Percentiles rank a stretch among this genome's conserved stretches.
Conservation (phyloP, 2,888 invertebrate genomes). For the Eumacrocentrus americanus region DNA sequence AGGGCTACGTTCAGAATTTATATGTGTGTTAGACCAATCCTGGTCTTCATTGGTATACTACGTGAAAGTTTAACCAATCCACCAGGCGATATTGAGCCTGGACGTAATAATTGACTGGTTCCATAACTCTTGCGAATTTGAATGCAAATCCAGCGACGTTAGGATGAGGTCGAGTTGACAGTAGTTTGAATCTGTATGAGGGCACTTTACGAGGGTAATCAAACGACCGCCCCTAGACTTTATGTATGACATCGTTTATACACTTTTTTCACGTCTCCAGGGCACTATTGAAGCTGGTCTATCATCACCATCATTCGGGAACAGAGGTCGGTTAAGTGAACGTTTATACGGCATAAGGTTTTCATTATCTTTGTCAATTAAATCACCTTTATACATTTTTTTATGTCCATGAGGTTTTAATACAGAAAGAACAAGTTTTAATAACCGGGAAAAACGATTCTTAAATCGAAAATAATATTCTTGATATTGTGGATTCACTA, state of each 20-base stretch:
- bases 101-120: conserved; percentile 13
- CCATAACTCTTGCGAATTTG: conserved; percentile 1
- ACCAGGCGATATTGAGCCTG: background rate
- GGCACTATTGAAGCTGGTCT: background rate
- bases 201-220: background rate
- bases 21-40: background rate
- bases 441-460: too few relatives aligned
- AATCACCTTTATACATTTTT: too few relatives aligned
- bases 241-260: background rate
- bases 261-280: background rate
- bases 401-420: too few relatives aligned
- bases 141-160: background rate
- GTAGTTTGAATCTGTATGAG: background rate
- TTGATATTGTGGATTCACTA: too few relatives aligned
- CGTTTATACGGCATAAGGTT: too few relatives aligned
- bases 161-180: background rate
- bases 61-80: conserved; percentile 20
- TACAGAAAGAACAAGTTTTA: too few relatives aligned
- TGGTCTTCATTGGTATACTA: conserved; percentile 8
- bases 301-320: background rate
- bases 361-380: too few relatives aligned
- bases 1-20: too few relatives aligned
- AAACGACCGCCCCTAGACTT: conserved; percentile 3
- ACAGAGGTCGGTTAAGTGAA: too few relatives aligned
- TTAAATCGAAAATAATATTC: too few relatives aligned